A percentile compares a stretch with the other conserved stretches of the same genome.
phyloP scores from a whole-genome alignment of 2,113 vertebrate species.

The Clinocottus analis region DNA sequence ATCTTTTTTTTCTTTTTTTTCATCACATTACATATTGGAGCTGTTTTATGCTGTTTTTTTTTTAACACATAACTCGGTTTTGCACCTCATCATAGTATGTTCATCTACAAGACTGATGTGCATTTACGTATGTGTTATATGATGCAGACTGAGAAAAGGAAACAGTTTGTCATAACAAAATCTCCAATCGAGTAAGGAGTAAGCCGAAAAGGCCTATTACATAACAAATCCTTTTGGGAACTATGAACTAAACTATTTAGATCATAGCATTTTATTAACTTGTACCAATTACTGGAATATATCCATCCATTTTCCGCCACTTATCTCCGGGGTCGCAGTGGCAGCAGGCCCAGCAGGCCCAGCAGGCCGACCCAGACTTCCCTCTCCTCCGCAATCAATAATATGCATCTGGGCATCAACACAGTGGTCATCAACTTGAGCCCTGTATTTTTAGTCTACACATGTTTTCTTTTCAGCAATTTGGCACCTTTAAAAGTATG shows the following conservation, averaged over 20 bases:
- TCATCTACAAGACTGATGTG: background rate
- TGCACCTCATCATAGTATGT: background rate
- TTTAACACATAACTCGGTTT: background rate
- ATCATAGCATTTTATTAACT: background rate
- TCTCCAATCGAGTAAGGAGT: background rate
- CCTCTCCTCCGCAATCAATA: too few relatives aligned
- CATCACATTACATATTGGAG: background rate
- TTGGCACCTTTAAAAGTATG: background rate
- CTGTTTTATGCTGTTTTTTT: background rate
- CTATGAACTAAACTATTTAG: too few relatives aligned
- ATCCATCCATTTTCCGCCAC: too few relatives aligned
- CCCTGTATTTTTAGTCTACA: background rate
- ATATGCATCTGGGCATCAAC: too few relatives aligned
- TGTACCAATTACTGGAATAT: background rate
- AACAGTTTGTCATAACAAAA: background rate
- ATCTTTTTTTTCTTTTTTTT: background rate
- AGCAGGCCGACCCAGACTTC: too few relatives aligned
- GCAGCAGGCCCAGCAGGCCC: too few relatives aligned
- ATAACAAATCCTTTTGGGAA: too few relatives aligned
- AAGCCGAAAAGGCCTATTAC: too few relatives aligned
- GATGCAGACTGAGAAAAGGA: background rate
- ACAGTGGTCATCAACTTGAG: background rate
- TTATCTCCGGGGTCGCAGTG: too few relatives aligned
- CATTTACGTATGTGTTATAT: background rate
- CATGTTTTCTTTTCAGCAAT: background rate